phyloP scores from a whole-genome alignment of 2,888 invertebrate species.

The Clunio marinus region DNA sequence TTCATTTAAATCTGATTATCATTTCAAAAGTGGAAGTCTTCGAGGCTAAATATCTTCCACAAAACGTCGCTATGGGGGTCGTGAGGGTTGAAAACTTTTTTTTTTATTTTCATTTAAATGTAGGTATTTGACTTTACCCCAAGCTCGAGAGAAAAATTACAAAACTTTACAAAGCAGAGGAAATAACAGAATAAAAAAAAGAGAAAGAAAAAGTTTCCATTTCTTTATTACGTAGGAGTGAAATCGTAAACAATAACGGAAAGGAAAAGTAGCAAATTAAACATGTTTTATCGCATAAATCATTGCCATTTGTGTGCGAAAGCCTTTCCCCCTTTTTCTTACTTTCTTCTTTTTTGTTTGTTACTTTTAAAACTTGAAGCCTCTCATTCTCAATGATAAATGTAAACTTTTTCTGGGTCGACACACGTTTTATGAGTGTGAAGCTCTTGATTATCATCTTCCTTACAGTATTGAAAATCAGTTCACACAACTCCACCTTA shows the following conservation, averaged over 20 bases:
- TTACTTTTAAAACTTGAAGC: no score
- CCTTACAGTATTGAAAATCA: background rate
- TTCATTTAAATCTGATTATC: slow-evolving; percentile 34
- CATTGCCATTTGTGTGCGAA: slow-evolving; percentile 8
- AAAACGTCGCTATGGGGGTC: no score
- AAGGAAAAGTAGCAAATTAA: slow-evolving; percentile 11
- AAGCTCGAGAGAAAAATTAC: background rate
- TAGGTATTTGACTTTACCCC: no score
- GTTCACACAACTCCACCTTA: background rate
- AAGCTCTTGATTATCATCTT: slow-evolving; percentile 1
- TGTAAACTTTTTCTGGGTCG: slow-evolving; percentile 31
- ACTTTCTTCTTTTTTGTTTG: no score
- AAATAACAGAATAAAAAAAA: no score
- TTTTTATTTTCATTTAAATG: no score
- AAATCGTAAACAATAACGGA: background rate
- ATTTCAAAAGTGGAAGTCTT: background rate
- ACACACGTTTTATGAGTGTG: slow-evolving; percentile 4
- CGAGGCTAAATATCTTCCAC: no score
- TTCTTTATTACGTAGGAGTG: no score
- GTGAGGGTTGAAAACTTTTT: no score
- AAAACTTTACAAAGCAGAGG: background rate
- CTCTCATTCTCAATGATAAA: slow-evolving; percentile 30
- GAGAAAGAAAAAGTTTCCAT: no score
- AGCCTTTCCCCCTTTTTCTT: background rate
- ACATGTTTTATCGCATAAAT: slow-evolving; percentile 13